These are phyloP conservation scores for Sminthopsis crassicaudata DNA, from an alignment of 2,113 vertebrate genomes.

Conservation along the genomic window DNA sequence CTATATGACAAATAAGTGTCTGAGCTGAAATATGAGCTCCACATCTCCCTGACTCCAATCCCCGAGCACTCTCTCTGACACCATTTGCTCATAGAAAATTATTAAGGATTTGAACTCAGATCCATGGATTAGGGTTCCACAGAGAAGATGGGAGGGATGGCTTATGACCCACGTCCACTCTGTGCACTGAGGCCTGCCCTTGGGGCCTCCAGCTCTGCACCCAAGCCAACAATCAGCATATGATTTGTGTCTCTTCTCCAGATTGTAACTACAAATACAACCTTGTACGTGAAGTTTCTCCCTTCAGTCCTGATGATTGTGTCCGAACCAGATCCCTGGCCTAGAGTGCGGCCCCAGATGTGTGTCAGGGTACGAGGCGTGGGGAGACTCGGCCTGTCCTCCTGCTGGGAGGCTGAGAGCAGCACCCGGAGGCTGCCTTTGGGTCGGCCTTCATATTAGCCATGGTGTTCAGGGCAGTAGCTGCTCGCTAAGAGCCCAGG, in stretches of 20 bases:
- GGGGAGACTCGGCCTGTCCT: background rate
- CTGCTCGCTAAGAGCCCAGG: background rate
- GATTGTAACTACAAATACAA: background rate
- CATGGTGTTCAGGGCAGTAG: background rate
- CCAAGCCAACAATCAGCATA: constrained; percentile 12
- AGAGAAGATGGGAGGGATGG: background rate
- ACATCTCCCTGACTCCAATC: background rate
- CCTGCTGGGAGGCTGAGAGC: constrained; percentile 3
- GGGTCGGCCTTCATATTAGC: background rate
- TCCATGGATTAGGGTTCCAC: background rate
- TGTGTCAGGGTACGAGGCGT: background rate
- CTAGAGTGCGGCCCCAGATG: background rate
- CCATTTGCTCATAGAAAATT: background rate
- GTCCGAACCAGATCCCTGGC: constrained; percentile 30
- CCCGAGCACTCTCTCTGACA: background rate
- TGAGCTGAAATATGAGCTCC: background rate
- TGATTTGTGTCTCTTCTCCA: constrained; percentile 12
- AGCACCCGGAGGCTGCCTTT: background rate
- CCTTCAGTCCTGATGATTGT: constrained; percentile 42
- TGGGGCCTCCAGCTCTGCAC: no score
- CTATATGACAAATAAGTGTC: background rate
- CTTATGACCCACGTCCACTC: background rate
- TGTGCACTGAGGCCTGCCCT: background rate
- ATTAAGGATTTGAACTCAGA: background rate
- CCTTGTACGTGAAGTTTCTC: background rate